Percentiles rank a stretch among this genome's conserved stretches.
Conservation (phyloP, 2,888 invertebrate species). For the Nomada flava region DNA sequence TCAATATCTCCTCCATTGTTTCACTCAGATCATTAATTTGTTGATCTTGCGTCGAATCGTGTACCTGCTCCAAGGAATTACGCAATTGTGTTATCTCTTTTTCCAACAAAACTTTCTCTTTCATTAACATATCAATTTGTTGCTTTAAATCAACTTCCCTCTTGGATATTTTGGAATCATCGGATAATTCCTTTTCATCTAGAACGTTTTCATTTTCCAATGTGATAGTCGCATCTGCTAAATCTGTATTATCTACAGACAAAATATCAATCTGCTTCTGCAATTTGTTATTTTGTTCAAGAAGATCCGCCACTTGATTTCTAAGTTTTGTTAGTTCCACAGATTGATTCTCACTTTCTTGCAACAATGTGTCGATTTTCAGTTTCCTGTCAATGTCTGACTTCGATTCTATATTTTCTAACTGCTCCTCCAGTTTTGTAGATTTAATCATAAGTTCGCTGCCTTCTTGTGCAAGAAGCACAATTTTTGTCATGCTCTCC, state of each 20-base stretch:
- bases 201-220: constrained; percentile 50
- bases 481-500: constrained; percentile 70
- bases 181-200: constrained; percentile 10
- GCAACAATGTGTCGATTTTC: constrained; percentile 58
- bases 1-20: constrained; percentile 49
- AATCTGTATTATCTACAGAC: constrained; percentile 61
- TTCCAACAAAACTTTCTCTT: constrained; percentile 73
- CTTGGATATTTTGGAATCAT: constrained; percentile 35
- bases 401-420: constrained; percentile 61
- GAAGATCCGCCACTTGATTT: constrained; percentile 55
- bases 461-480: constrained; percentile 77
- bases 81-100: constrained; percentile 70
- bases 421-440: constrained; percentile 77
- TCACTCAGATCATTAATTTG: constrained; percentile 50
- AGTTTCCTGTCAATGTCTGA: constrained; percentile 24
- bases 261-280: constrained; percentile 59
- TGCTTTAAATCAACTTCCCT: constrained; percentile 39
- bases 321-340: constrained; percentile 72
- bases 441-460: constrained; percentile 78
- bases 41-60: constrained; percentile 20
- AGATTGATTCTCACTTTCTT: constrained; percentile 73
- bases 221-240: constrained; percentile 52
- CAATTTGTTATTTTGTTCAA: constrained; percentile 62
- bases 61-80: constrained; percentile 47
- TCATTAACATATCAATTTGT: constrained; percentile 47